Evolutionary conservation across 2,113 vertebrate genomes (phyloP).

Genomic region (Leptobrachium leishanense): DNA sequence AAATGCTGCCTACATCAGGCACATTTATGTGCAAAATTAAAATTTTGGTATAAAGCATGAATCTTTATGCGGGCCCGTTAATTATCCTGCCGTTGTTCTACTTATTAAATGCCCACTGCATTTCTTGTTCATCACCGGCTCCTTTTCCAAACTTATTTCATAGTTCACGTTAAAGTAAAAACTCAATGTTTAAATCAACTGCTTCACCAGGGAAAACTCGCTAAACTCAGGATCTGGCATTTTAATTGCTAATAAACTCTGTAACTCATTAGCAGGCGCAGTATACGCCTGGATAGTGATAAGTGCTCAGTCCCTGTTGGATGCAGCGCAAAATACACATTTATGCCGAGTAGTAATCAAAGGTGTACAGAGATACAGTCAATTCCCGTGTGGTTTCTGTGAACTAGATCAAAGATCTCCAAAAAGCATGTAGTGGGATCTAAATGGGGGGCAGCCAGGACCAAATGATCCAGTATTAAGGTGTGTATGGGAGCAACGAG

Average conservation of each 20-base stretch:
- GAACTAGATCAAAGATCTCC: too few species aligned
- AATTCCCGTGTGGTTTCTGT: too few species aligned
- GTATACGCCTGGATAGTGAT: neutral
- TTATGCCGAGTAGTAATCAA: too few species aligned
- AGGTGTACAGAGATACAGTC: too few species aligned
- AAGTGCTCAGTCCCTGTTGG: neutral
- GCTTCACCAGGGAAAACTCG: conserved; percentile 71
- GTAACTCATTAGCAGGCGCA: neutral
- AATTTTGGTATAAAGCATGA: conserved; percentile 97
- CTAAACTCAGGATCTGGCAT: conserved; percentile 66
- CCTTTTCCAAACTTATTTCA: conserved; percentile 93
- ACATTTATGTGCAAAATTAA: conserved; percentile 98
- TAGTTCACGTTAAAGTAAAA: conserved; percentile 81
- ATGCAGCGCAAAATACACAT: neutral
- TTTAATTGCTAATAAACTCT: conserved; percentile 52
- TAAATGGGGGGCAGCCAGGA: too few species aligned
- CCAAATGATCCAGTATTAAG: too few species aligned
- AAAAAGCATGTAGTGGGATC: too few species aligned
- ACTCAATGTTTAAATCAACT: conserved; percentile 79
- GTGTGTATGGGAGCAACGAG: too few species aligned
- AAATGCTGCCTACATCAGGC: conserved; percentile 98
- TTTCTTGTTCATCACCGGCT: conserved; percentile 95
- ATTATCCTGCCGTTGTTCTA: conserved; percentile 88
- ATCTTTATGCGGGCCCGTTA: conserved; percentile 97
- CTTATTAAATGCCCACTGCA: conserved; percentile 95